Evolutionary conservation across 1,140 invertebrate genomes (phyloP), one percentile per base, ranked within the genome.

Genomic region (Solenopsis fugax): DNA sequence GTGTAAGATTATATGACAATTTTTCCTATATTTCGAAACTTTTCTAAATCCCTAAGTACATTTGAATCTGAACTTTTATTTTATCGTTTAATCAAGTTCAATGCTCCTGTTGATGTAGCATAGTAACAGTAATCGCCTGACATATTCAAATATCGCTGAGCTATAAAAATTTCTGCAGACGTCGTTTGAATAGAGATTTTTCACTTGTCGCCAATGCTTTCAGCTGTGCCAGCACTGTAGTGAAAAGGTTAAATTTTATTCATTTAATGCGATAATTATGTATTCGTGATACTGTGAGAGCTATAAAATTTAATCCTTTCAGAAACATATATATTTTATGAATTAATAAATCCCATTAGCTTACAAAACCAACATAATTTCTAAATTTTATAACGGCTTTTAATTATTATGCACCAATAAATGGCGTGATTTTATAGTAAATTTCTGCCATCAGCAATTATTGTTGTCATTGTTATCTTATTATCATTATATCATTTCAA

Each of bases 141-240:
- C 12, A 78, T 67, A 52, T 80, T 67, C 62, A 2, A 52, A 80
- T 80, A 69, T 67, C 45, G 77, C 77, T 80, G 77, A 80, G 18
- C 2, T 52, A 41, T 7, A 21, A 52, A 67, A 24, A 41, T 80
- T 67, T 52, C n/a, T 52, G 75, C 75, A 67, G 37, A 65, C 77
- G 62, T 37, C 45, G 18, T 80, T 67, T 34, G n/a, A 34, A 2
- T 34, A 52, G 37, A 45, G 41, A 41, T 21, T 16, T 78, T 80
- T 54, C 7, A 18, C 3, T 13, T 58, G n/a, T 21, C 21, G 21
- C 34, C 10, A 77, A 64, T 13, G 62, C 13, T 80, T 13, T 75
- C 56, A 58, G 7, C 21, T 62, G 24, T 21, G 54, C 21, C 3
- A 65, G 24, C 41, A 67, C 4, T 41, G 6, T 37, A 67, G 13